These are phyloP conservation scores for Spinus olivaceus DNA, from an alignment of 2,797 vertebrate species.

Conservation along the genomic window DNA sequence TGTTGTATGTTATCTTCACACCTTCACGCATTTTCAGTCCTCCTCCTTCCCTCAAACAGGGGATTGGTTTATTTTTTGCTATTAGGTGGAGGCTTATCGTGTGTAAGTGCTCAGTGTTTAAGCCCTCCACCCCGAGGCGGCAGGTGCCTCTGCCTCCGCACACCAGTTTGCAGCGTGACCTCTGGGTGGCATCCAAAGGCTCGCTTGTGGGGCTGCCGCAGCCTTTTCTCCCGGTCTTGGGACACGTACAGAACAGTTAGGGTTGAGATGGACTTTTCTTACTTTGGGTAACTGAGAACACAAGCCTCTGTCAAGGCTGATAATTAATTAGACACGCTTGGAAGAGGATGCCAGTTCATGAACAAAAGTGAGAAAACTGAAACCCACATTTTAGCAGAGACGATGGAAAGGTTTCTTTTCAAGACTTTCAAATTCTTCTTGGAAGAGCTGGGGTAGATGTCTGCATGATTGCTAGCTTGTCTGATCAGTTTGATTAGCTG, in stretches of 20 bases:
- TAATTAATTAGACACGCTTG: background rate
- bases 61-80: background rate
- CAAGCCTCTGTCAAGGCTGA: background rate
- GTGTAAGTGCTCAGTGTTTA: rapidly evolving
- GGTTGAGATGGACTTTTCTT: background rate
- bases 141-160: background rate
- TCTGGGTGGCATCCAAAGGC: slow-evolving; percentile 32
- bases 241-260: background rate
- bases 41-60: background rate
- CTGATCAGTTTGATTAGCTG: slow-evolving; percentile 49
- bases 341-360: background rate
- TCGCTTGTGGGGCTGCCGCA: rapidly evolving
- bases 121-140: background rate
- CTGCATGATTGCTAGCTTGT: slow-evolving; percentile 47
- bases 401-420: slow-evolving; percentile 1
- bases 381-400: background rate
- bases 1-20: rapidly evolving
- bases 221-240: background rate
- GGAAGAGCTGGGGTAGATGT: slow-evolving; percentile 32
- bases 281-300: background rate
- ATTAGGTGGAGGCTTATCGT: background rate
- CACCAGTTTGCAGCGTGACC: background rate
- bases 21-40: background rate
- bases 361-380: background rate
- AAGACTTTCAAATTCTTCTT: background rate